These are phyloP conservation scores for Sus cebifrons DNA, from an alignment of 2,797 vertebrate species.

Conservation along the genomic window DNA sequence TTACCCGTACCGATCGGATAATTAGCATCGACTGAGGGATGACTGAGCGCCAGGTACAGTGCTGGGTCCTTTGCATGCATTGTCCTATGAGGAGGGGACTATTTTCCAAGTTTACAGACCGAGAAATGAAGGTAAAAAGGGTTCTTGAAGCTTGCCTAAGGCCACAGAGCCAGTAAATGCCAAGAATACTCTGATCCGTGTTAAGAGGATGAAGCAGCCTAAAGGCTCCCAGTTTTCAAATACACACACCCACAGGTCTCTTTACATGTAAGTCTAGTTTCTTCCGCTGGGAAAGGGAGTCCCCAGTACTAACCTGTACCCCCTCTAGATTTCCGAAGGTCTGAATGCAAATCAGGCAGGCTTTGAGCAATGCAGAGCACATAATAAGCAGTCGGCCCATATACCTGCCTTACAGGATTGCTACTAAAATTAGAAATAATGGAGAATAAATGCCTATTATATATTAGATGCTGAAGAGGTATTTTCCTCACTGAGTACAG, in stretches of 20 bases:
- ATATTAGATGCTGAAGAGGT: not conserved
- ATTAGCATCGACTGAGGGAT: not conserved
- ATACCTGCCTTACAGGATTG: not conserved
- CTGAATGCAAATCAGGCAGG: slow-evolving; percentile 39
- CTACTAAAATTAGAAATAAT: slow-evolving; percentile 44
- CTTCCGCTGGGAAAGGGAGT: slow-evolving; percentile 23
- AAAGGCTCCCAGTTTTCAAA: slow-evolving; percentile 28
- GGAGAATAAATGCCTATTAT: not conserved
- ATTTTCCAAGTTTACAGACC: not conserved
- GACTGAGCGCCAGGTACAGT: not conserved
- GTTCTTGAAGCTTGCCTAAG: slow-evolving; percentile 60
- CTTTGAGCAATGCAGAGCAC: not conserved
- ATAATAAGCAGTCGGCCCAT: not conserved
- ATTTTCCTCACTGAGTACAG: slow-evolving; percentile 24
- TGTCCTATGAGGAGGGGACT: not conserved
- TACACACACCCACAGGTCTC: not conserved
- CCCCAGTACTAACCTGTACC: not conserved
- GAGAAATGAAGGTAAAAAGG: slow-evolving; percentile 44
- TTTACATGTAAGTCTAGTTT: not conserved
- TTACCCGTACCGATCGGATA: not conserved
- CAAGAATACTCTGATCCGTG: slow-evolving; percentile 23
- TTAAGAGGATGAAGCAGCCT: slow-evolving; percentile 22
- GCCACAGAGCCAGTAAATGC: not conserved
- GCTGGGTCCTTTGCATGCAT: not conserved
- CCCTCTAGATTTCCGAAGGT: not conserved